Evolutionary conservation across 1,140 invertebrate species (phyloP).

Genomic region (Popillia japonica): DNA sequence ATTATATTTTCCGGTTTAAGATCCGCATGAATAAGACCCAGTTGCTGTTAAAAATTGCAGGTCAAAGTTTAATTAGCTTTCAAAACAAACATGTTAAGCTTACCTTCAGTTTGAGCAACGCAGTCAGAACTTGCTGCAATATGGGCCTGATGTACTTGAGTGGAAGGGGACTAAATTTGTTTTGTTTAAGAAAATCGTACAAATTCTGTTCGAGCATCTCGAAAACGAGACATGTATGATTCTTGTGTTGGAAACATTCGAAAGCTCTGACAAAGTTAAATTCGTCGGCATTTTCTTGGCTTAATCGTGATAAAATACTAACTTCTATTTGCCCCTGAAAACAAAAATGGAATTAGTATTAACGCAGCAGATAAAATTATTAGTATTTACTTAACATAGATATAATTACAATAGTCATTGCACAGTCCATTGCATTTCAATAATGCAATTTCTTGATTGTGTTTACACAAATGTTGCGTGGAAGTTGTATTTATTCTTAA

Average conservation of each 20-base stretch:
- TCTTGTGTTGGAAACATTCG: slow-evolving; percentile 99
- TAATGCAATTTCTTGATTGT: too few relatives aligned
- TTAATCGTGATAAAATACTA: slow-evolving; percentile 94
- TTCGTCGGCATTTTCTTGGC: slow-evolving; percentile 99
- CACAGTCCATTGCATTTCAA: too few relatives aligned
- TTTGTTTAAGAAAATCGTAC: slow-evolving; percentile 99
- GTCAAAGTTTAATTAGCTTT: background rate
- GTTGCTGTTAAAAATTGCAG: slow-evolving; percentile 72
- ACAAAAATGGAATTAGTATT: slow-evolving; percentile 1
- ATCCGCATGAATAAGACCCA: slow-evolving; percentile 99
- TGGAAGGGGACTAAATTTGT: slow-evolving; percentile 98
- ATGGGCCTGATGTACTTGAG: slow-evolving; percentile 99
- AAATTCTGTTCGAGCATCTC: slow-evolving; percentile 99
- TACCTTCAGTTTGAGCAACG: slow-evolving; percentile 96
- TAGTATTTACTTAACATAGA: too few relatives aligned
- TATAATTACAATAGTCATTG: too few relatives aligned
- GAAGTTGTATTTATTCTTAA: too few relatives aligned
- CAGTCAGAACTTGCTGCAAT: slow-evolving; percentile 97
- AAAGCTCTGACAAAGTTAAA: slow-evolving; percentile 99
- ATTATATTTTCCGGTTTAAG: slow-evolving; percentile 99
- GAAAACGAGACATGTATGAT: slow-evolving; percentile 99
- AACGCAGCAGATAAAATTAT: background rate
- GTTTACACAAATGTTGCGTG: too few relatives aligned
- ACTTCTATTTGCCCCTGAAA: slow-evolving; percentile 95
- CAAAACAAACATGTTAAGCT: background rate